Evolutionary conservation across 1,140 invertebrate species (phyloP), one percentile per base, ranked within the genome.

Genomic region (Drosophila ogumai): DNA sequence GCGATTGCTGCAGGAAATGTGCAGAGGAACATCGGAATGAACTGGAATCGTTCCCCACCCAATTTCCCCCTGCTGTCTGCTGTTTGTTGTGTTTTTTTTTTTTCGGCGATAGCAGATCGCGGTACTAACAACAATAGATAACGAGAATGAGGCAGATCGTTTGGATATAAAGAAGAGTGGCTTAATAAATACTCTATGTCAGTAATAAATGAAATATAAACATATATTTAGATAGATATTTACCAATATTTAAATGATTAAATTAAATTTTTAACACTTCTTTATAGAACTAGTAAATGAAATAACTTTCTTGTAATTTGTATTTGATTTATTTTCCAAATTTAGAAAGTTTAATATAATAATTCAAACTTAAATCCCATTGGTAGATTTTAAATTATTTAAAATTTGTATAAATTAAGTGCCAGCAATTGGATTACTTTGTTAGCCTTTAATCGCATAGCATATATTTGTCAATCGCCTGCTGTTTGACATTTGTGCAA

Each of bases 41-140:
- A 79, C 82, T 86, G 75, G 63, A 75, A 86, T 86, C 61, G 61
- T 19, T 64, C 50, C 50, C 50, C 50, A 54, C 32, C 61, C 65
- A 44, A 41, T 43, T 59, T 67, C 60, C 69, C 57, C 49, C 52
- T 17, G 19, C 19, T 41, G 34, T 46, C 40, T 31, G 8, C 34
- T 34, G 40, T 47, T 63, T 19, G 25, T 5, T 28, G 10, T 58
- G 40, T 8, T 36, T 56, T 22, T 60, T 58, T 68, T 68, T 82
- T 87, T 82, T 73, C 32, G 84, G 84, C 58, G 82, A 87, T 87
- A 82, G 80, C 75, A 80, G 84, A 87, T 87, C 82, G 84, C 72
- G 69, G 66, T 82, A 80, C 71, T 75, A 87, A 82, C 82, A 82
- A 82, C 79, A 82, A 80, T 80, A 87, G 82, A 87, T 88, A 87